Evolutionary conservation across 2,888 invertebrate species (phyloP), one percentile per base, ranked within the genome.

Genomic region (Ochlodes sylvanus): DNA sequence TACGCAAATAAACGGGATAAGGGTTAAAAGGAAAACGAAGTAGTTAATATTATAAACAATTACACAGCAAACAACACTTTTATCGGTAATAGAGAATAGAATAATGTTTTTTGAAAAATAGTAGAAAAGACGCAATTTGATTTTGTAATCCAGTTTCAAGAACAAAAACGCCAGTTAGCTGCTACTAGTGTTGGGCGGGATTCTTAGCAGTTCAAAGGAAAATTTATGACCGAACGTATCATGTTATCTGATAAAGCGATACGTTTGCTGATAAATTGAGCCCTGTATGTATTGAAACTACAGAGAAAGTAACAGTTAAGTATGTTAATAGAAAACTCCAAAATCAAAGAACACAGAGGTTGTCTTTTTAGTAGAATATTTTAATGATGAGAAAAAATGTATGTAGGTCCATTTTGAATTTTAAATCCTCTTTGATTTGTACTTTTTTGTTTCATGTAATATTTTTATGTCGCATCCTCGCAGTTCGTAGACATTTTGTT

Each of bases 51-150:
- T 84, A 80, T 83, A 84, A 82, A 79, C 76, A 79, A 85, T 85
- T 83, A 80, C 75, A 71, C 69, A 72, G 74, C 69, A 75, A 76
- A 78, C 75, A 71, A 69, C 76, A 77, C 77, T 75, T 73, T 73
- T 73, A 77, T 78, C 71, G 72, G 74, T 74, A 76, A 77, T 74
- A 75, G 70, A 76, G 77, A 72, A 83, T 38, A 83, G 81, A 82
- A 81, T 84, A 85, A 84, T 80, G 80, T 78, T 85, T 85, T 87
- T 84, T 86, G 86, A 87, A 86, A 89, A 86, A 1, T 10, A 38
- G 27, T 27, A 27, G 27, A 27, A 27, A 2, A 27, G 27, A 27
- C 2, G 84, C 84, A 87, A 87, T 84, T 84, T 83, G 80, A 75
- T 79, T 80, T 78, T 77, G 74, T 77, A 79, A 79, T 73, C 73